Evolutionary conservation across 2,113 vertebrate genomes (phyloP), one percentile per base, ranked within the genome.

Genomic region (Noctilio leporinus): DNA sequence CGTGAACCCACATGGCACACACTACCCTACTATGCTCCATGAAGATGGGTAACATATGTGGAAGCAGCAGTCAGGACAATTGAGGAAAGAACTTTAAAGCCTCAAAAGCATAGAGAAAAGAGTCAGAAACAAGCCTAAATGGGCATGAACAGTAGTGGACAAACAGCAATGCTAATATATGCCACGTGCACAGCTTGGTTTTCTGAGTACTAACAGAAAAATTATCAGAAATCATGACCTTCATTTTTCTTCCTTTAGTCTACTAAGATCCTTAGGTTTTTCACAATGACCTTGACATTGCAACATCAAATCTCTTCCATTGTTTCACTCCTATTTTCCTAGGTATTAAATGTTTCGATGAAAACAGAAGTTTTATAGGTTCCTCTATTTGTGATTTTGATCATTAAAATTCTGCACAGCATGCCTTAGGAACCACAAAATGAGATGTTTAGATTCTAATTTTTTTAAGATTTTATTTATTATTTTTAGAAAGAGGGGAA

Each of bases 371-470:
- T 89, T 89, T 93, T 89, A 97, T 94, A 96, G 78, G 57, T 91
- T 73, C 38, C 24, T 80, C 55, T 93, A 43, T 88, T 89, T 96
- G 73, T 86, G 62, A 19, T 93, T 95, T 87, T 92, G 75, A 81
- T 95, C 90, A 90, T 95, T 96, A 96, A 81, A 65, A 85, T 94
- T 97, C 87, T 94, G 55, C 47, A 84, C n/a, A 92, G 69, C n/a
- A 65, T 67, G 78, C 67, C 28, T 93, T 84, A 62, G 57, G 57
- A 96, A 96, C 57, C 53, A 72, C 35, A 47, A 89, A 96, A 87
- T 69, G 76, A 95, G 83, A 83, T 70, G 49, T 80, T 91, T 78
- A 59, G 19, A 78, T 86, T 93, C 82, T 87, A 93, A 87, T 93
- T 93, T 59, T 86, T 64, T n/a, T n/a, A n/a, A n/a, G n/a, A n/a